These are phyloP conservation scores for Montifringilla adamsi DNA, from an alignment of 2,113 vertebrate species.

Conservation along the genomic window DNA sequence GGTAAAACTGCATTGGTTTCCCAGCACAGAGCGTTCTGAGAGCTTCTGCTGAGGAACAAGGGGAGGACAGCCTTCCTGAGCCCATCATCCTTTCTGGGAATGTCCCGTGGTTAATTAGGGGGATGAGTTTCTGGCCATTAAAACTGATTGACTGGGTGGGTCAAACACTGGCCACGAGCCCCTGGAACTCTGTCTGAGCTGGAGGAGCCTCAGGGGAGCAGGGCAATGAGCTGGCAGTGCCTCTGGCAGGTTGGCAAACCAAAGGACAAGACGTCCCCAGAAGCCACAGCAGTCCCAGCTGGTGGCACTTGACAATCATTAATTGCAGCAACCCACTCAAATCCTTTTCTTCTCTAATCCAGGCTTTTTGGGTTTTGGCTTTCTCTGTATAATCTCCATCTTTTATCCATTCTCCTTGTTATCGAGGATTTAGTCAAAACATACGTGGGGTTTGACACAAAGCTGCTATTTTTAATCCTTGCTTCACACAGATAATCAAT, in stretches of 20 bases:
- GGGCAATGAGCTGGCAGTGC: fast-evolving
- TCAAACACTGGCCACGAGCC: background rate
- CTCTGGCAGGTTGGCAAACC: background rate
- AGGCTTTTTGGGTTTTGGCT: background rate
- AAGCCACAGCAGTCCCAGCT: background rate
- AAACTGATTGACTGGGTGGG: background rate
- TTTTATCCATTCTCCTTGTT: constrained; percentile 49
- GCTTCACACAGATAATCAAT: constrained; percentile 20
- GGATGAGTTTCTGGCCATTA: background rate
- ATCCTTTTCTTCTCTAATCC: background rate
- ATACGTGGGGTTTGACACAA: background rate
- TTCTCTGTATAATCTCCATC: constrained; percentile 25
- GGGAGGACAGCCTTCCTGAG: background rate
- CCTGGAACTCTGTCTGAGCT: background rate
- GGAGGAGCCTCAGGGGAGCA: background rate
- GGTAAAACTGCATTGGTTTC: background rate
- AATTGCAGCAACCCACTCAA: background rate
- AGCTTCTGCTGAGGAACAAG: background rate
- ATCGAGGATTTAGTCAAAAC: constrained; percentile 51
- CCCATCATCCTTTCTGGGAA: background rate
- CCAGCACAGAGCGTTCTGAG: background rate
- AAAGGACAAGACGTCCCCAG: background rate
- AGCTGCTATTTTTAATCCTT: constrained; percentile 42
- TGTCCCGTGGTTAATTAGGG: fast-evolving
- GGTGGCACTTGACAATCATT: background rate